Evolutionary conservation across 2,797 vertebrate genomes (phyloP).

Genomic region (Chaetophractus vellerosus): DNA sequence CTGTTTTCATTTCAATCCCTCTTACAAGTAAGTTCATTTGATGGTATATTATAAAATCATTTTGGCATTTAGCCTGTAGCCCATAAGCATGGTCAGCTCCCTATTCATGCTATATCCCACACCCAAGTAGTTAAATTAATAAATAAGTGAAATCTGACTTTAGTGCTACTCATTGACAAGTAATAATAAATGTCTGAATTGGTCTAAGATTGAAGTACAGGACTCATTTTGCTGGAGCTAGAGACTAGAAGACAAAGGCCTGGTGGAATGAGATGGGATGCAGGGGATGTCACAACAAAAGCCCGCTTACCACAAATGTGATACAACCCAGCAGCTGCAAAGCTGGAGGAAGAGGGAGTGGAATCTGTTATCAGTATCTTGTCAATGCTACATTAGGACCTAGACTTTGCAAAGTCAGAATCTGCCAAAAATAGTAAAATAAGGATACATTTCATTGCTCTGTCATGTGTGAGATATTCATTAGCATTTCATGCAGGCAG

Average conservation of each 20-base stretch:
- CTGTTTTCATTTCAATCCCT: slow-evolving; percentile 52
- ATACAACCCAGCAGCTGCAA: background rate
- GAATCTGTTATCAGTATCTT: background rate
- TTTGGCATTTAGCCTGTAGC: slow-evolving; percentile 62
- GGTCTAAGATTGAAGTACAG: slow-evolving; percentile 23
- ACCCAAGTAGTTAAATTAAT: slow-evolving; percentile 41
- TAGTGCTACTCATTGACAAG: background rate
- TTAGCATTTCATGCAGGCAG: slow-evolving; percentile 82
- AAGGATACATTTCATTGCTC: slow-evolving; percentile 54
- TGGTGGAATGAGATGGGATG: background rate
- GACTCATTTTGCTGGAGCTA: background rate
- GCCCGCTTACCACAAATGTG: background rate
- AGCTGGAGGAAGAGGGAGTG: background rate
- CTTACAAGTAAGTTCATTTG: slow-evolving; percentile 61
- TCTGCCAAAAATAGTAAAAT: slow-evolving; percentile 72
- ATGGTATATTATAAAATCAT: slow-evolving; percentile 60
- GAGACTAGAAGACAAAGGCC: background rate
- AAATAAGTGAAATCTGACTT: slow-evolving; percentile 52
- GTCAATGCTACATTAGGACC: slow-evolving; percentile 41
- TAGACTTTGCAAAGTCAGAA: slow-evolving; percentile 62
- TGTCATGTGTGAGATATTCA: slow-evolving; percentile 71
- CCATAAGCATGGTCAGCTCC: background rate
- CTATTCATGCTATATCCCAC: background rate
- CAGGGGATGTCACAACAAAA: background rate
- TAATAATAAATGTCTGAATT: slow-evolving; percentile 1